A percentile compares a stretch with the other conserved stretches of the same genome.
Conservation (phyloP, 2,888 invertebrate genomes). For the Chymomyza procnemis region DNA sequence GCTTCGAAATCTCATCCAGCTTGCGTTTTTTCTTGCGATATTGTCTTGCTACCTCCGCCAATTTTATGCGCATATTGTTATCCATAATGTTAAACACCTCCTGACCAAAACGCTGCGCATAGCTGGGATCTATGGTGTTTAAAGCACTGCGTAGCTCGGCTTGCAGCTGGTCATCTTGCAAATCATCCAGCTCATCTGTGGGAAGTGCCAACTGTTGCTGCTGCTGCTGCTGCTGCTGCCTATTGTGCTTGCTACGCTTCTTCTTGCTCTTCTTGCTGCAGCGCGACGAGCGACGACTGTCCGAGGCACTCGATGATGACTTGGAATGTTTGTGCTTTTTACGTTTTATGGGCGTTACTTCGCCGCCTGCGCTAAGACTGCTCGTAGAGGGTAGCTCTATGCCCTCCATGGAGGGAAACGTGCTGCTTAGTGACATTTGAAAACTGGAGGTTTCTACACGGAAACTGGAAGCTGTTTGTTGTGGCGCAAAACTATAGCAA, state of each 20-base stretch:
- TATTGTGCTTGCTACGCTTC: conserved; percentile 68
- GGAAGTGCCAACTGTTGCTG: conserved; percentile 43
- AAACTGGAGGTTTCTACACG: conserved; percentile 29
- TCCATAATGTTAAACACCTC: conserved; percentile 86
- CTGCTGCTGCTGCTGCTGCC: conserved; percentile 50
- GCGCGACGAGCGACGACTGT: conserved; percentile 65
- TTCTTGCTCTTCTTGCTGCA: conserved; percentile 78
- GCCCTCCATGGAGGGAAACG: conserved; percentile 73
- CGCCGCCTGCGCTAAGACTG: conserved; percentile 10
- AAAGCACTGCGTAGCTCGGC: conserved; percentile 69
- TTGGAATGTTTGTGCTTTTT: conserved; percentile 80
- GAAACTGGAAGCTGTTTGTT: conserved; percentile 20
- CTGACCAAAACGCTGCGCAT: conserved; percentile 67
- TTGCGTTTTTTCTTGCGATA: conserved; percentile 91
- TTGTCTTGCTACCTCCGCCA: conserved; percentile 89
- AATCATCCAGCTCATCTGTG: conserved; percentile 54
- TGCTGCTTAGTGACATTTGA: conserved; percentile 29
- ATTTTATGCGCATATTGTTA: conserved; percentile 87
- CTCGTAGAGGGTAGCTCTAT: conserved; percentile 69
- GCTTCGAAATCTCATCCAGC: conserved; percentile 82
- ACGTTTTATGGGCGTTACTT: conserved; percentile 67
- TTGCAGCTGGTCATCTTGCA: conserved; percentile 69
- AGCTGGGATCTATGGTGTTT: conserved; percentile 65
- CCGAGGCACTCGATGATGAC: conserved; percentile 39
- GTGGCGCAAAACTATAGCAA: conserved; percentile 33